Evolutionary conservation across 2,113 vertebrate genomes (phyloP), one percentile per base, ranked within the genome.

Genomic region (Nicator chloris): DNA sequence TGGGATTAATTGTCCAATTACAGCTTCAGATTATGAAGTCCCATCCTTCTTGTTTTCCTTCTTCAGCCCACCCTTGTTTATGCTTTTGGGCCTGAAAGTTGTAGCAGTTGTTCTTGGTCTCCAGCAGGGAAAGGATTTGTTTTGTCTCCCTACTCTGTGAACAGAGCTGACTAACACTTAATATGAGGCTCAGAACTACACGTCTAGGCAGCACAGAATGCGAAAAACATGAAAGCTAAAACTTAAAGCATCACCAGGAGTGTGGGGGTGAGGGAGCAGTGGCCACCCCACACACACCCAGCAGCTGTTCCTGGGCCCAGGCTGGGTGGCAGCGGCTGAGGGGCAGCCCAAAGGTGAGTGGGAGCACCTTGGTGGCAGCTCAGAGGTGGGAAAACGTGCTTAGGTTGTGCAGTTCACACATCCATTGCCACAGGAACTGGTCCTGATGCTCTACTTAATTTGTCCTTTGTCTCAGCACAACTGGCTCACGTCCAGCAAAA

Each of bases 301-400:
- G n/a, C 30, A 22, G 21, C n/a, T 0, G 0, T 23, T 8, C 13
- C 28, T 17, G 45, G 30, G 11, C 7, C 39, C 23, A 7, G 1
- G 5, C 15, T 35, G 35, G 10, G 1, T 42, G 30, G 4, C 1
- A 1, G 3, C 0, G 4, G 18, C 2, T n/a, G n/a, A n/a, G n/a
- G n/a, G n/a, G 10, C 39, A 31, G 0, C 60, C 42, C 71, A 37
- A 9, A 27, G 9, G 27, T 49, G 15, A 23, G 24, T 51, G 15
- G 1, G 1, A 45, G 26, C 3, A 10, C 27, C 50, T 39, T 47
- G 42, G n/a, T 49, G 53, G 23, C 35, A n/a, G 6, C 45, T n/a
- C 61, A 13, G 17, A n/a, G 53, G 4, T 28, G n/a, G 53, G n/a
- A 21, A 65, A 77, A 27, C 1, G 0, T 9, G 24, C 2, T 57